phyloP scores from a whole-genome alignment of 1,140 invertebrate species.

The Maconellicoccus hirsutus region DNA sequence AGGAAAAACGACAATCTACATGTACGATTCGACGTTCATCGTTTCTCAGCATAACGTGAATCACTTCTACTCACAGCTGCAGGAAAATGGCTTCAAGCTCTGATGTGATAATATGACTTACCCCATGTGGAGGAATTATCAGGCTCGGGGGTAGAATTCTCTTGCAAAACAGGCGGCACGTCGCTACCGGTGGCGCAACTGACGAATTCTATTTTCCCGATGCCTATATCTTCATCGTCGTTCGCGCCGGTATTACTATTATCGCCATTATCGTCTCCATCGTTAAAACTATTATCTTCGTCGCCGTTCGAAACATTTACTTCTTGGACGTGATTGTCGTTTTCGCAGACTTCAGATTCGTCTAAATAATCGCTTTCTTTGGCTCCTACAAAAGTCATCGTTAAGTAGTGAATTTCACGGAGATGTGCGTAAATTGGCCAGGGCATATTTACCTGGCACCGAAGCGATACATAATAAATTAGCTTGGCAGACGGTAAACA shows the following conservation, averaged over 20 bases:
- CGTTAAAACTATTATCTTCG: background rate
- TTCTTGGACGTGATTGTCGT: conserved; percentile 24
- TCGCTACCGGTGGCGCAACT: conserved; percentile 34
- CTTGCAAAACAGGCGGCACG: conserved; percentile 24
- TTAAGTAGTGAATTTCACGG: too few species aligned
- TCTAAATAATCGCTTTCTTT: conserved; percentile 53
- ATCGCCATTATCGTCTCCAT: background rate
- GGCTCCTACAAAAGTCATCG: conserved; percentile 44
- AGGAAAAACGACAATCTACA: too few species aligned
- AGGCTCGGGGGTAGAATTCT: too few species aligned
- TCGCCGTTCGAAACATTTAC: background rate
- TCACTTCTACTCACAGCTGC: too few species aligned
- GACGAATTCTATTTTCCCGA: conserved; percentile 34
- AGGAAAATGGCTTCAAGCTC: too few species aligned
- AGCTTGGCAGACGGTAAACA: conserved; percentile 86
- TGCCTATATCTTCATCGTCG: conserved; percentile 15
- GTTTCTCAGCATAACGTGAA: too few species aligned
- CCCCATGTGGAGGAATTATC: too few species aligned
- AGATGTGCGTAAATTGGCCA: too few species aligned
- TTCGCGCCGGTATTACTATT: background rate
- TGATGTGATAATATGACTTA: too few species aligned
- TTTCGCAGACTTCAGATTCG: background rate
- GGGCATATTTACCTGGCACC: conserved; percentile 63
- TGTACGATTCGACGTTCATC: too few species aligned
- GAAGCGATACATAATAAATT: conserved; percentile 90